These are phyloP conservation scores for Lepidothrix coronata DNA, from an alignment of 2,113 vertebrate genomes.

Conservation along the genomic window DNA sequence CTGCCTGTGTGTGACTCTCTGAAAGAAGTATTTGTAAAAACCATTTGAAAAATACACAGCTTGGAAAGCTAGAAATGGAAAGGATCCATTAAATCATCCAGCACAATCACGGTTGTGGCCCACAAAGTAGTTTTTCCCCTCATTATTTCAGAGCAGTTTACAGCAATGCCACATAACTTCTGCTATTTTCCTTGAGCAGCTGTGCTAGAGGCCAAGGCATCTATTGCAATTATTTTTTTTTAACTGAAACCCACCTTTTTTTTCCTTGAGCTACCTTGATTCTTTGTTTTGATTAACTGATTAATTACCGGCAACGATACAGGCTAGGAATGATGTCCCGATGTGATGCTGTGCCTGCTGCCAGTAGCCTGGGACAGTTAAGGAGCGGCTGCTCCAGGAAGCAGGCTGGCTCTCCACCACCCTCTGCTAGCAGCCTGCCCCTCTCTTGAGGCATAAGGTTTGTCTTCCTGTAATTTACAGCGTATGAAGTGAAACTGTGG, in stretches of 20 bases:
- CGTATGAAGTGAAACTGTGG: not conserved
- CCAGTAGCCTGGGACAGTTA: not conserved
- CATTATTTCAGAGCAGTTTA: not conserved
- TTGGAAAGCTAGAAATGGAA: not conserved
- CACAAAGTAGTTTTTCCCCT: not conserved
- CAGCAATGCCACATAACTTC: rapidly evolving
- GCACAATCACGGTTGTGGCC: not conserved
- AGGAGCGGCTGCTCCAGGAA: not conserved
- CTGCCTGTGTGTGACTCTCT: not conserved
- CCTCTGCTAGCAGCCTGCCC: not conserved
- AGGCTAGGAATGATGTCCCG: rapidly evolving
- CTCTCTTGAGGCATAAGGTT: not conserved
- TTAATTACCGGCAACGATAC: not conserved
- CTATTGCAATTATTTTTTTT: not conserved
- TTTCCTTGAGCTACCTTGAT: not conserved
- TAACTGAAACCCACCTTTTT: not conserved
- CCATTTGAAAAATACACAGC: not conserved
- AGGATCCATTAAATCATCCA: not conserved
- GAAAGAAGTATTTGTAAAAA: not conserved
- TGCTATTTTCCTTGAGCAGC: not conserved
- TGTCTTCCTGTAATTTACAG: constrained; percentile 36
- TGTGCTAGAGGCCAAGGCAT: not conserved
- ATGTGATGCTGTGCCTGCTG: not conserved
- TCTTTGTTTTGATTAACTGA: not conserved
- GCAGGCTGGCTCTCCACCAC: not conserved